phyloP scores from a whole-genome alignment of 2,797 vertebrate species.

The Acrossocheilus fasciatus region DNA sequence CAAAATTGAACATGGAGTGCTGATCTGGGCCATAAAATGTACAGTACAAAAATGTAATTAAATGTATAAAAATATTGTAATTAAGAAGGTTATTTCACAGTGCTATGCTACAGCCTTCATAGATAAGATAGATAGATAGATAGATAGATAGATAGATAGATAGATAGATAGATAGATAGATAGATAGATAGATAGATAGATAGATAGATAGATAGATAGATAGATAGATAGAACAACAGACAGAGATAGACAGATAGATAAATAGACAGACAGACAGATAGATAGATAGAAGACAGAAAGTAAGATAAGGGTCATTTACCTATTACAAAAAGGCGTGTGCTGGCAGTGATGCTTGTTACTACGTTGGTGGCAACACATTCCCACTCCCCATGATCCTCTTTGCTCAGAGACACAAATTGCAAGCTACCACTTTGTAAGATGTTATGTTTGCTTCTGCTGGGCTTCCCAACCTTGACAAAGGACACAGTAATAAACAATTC shows the following conservation, averaged over 20 bases:
- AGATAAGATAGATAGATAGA: not conserved
- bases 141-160: not conserved
- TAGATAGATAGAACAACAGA: not conserved
- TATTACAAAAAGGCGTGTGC: conserved; percentile 96
- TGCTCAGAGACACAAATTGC: conserved; percentile 96
- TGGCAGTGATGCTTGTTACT: conserved; percentile 99
- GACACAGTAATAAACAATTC: conserved; percentile 20
- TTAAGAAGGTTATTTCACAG: not conserved
- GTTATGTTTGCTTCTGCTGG: conserved; percentile 98
- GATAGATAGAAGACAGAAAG: not conserved
- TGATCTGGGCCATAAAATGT: not conserved
- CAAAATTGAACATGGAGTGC: not conserved
- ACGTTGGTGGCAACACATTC: conserved; percentile 98
- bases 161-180: not conserved
- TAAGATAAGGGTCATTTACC: conserved; percentile 76
- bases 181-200: not conserved
- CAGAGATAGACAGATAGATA: not conserved
- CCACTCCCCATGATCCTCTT: conserved; percentile 99
- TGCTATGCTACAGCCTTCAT: not conserved
- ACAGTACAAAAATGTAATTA: not conserved
- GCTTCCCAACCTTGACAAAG: conserved; percentile 92
- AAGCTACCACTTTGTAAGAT: conserved; percentile 95
- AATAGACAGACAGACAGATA: not conserved
- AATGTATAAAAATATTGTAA: not conserved
- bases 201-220: not conserved